These are phyloP conservation scores for Amblyopsis hoosieri DNA, from an alignment of 2,797 vertebrate species.

Conservation along the genomic window DNA sequence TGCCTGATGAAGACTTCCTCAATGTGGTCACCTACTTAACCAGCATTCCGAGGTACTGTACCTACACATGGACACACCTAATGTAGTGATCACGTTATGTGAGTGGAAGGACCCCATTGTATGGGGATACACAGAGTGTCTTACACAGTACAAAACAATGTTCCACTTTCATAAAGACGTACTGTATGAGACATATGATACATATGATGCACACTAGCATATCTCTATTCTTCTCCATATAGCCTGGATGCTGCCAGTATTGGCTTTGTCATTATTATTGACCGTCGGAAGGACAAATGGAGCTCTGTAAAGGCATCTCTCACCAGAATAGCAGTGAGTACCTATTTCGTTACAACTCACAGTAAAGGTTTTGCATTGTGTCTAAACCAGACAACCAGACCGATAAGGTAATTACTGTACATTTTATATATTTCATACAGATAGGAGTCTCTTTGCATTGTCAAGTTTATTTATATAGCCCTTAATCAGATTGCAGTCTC, in stretches of 20 bases:
- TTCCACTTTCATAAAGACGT: not conserved
- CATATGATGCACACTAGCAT: not conserved
- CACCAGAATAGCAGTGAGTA: conserved; percentile 89
- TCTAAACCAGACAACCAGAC: no score
- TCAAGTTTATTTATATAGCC: no score
- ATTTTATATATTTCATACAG: no score
- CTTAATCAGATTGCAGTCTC: no score
- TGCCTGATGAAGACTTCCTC: conserved; percentile 91
- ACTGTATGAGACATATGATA: no score
- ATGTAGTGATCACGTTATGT: not conserved
- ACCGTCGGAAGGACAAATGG: conserved; percentile 96
- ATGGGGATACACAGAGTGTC: not conserved
- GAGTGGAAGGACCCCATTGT: not conserved
- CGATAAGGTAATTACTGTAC: no score
- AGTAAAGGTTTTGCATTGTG: not conserved
- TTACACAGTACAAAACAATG: not conserved
- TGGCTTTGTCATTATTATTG: conserved; percentile 93
- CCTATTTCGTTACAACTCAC: not conserved
- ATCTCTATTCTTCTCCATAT: conserved; percentile 21
- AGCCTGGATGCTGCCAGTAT: conserved; percentile 95
- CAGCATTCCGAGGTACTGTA: conserved; percentile 88
- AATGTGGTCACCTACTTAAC: conserved; percentile 94
- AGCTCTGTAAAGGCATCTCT: conserved; percentile 92
- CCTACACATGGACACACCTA: not conserved
- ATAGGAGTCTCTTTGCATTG: no score